These are phyloP conservation scores for Sarotherodon lohbergeri DNA, from an alignment of 2,113 vertebrate species.

Conservation along the genomic window DNA sequence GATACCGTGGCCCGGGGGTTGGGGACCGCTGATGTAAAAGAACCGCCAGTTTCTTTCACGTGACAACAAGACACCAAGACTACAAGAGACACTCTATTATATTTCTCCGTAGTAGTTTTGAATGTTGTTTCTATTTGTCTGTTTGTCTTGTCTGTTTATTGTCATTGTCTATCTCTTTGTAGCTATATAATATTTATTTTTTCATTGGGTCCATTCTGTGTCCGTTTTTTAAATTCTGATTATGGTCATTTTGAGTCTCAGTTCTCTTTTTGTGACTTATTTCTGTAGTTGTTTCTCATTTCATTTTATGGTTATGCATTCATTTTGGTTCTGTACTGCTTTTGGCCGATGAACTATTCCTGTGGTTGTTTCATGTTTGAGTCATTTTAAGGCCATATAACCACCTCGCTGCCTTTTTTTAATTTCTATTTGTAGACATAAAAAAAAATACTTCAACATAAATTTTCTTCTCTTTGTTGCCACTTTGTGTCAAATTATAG, in stretches of 20 bases:
- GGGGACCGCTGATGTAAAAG: not conserved
- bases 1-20: accelerated
- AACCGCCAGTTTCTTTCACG: not conserved
- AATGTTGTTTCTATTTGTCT: not conserved
- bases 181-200: not conserved
- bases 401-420: not conserved
- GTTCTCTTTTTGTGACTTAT: not conserved
- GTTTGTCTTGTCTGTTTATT: not conserved
- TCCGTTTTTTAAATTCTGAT: not conserved
- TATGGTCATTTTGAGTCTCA: not conserved
- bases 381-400: not conserved
- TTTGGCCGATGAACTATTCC: not conserved
- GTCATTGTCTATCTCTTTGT: not conserved
- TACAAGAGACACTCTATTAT: not conserved
- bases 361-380: not conserved
- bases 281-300: not conserved
- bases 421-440: not conserved
- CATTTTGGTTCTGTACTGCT: not conserved
- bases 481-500: not conserved
- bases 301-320: not conserved
- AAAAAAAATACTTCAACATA: not conserved
- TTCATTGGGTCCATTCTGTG: not conserved
- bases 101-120: not conserved
- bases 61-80: not conserved
- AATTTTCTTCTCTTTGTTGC: not conserved